Percentiles rank a stretch among this genome's conserved stretches.
phyloP scores from a whole-genome alignment of 2,113 vertebrate species.

The Tragelaphus buxtoni region DNA sequence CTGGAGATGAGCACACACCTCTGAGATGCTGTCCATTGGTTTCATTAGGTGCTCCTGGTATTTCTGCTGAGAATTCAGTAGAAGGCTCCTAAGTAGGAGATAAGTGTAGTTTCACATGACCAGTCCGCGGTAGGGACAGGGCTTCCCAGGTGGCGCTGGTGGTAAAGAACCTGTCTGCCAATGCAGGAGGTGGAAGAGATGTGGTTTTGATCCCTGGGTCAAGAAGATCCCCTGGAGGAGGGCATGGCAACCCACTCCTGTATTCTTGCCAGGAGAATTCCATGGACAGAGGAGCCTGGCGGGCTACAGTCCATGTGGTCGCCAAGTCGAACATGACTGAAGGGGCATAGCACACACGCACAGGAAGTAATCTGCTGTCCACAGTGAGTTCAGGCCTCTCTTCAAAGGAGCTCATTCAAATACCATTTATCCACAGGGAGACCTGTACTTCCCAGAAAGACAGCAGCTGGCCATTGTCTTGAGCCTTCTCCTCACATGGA shows the following conservation, averaged over 20 bases:
- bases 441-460: background rate
- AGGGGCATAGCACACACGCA: background rate
- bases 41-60: background rate
- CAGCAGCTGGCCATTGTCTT: background rate
- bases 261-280: background rate
- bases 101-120: background rate
- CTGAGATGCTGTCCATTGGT: background rate
- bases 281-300: background rate
- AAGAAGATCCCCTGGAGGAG: background rate
- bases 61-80: background rate
- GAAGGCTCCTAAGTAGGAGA: background rate
- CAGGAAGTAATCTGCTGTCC: background rate
- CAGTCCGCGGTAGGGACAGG: background rate
- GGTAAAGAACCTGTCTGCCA: background rate
- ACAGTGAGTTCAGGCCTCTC: background rate
- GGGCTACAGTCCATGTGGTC: background rate
- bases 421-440: background rate
- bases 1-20: background rate
- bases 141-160: background rate
- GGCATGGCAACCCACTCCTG: background rate
- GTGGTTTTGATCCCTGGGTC: background rate
- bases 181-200: background rate
- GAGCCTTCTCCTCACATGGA: background rate
- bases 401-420: background rate
- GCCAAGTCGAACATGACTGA: background rate